Percentiles rank a stretch among this genome's conserved stretches.
These are phyloP conservation scores for Loris lydekkerianus DNA, from an alignment of 2,797 vertebrate genomes.

Conservation along the genomic window DNA sequence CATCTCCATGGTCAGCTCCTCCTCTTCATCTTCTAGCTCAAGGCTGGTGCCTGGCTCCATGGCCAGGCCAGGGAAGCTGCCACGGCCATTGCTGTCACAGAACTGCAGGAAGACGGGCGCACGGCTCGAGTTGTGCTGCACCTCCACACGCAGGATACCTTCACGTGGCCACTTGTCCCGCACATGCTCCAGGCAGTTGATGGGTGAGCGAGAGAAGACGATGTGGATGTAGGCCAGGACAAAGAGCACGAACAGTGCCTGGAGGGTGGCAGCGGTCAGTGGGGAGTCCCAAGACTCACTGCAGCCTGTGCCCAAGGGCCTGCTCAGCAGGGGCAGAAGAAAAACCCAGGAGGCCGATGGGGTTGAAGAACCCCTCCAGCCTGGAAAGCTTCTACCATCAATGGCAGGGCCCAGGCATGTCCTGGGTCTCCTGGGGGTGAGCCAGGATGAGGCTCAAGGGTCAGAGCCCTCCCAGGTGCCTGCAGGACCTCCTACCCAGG, in stretches of 20 bases:
- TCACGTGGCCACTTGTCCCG: constrained; percentile 97
- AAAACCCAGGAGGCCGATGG: neutral
- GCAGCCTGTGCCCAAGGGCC: neutral
- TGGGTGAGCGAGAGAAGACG: constrained; percentile 97
- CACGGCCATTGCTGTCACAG: constrained; percentile 87
- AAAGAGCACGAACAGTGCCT: constrained; percentile 98
- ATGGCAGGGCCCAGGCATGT: neutral
- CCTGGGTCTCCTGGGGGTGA: neutral
- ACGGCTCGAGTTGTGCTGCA: constrained; percentile 96
- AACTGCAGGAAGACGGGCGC: constrained; percentile 96
- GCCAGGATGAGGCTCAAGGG: neutral
- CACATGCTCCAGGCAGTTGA: constrained; percentile 97
- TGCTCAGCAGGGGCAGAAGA: neutral
- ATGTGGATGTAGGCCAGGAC: constrained; percentile 99
- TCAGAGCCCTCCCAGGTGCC: neutral
- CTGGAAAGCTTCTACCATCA: neutral
- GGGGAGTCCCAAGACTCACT: neutral
- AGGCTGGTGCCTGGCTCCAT: constrained; percentile 83
- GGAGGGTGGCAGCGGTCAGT: neutral
- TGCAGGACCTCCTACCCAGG: too few species aligned
- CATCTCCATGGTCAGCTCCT: constrained; percentile 96
- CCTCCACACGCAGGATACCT: constrained; percentile 96
- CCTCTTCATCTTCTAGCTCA: constrained; percentile 89
- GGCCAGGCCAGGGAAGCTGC: constrained; percentile 90
- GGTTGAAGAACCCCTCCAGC: neutral